Conservation (phyloP, 1,140 invertebrate species). For the Atta colombica region DNA sequence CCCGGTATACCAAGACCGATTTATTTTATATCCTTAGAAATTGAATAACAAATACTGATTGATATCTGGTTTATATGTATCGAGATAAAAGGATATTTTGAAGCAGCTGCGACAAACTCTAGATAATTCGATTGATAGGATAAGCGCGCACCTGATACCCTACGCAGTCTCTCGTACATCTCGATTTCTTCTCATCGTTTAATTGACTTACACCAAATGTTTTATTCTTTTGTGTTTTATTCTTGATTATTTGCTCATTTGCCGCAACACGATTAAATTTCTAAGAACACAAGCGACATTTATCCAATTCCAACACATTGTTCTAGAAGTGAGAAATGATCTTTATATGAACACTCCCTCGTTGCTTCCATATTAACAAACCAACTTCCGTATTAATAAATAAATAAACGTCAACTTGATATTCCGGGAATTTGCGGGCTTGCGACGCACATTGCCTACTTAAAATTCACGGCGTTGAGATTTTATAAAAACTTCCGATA, state of each 20-base stretch:
- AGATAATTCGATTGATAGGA: conserved; percentile 63
- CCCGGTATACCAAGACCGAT: background rate
- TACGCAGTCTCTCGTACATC: conserved; percentile 27
- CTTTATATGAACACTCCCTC: background rate
- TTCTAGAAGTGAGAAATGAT: background rate
- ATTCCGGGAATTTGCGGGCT: conserved; percentile 16
- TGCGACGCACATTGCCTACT: background rate
- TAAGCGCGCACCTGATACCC: conserved; percentile 55
- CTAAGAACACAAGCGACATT: conserved; percentile 24
- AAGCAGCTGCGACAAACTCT: conserved; percentile 48
- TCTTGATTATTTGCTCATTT: conserved; percentile 43
- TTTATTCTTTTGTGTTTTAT: conserved; percentile 18
- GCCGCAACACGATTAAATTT: conserved; percentile 50
- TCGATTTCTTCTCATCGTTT: conserved; percentile 54
- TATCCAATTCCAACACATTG: background rate
- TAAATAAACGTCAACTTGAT: conserved; percentile 28
- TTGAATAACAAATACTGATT: conserved; percentile 36
- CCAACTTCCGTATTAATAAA: background rate
- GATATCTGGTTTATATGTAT: conserved; percentile 43
- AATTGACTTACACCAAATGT: conserved; percentile 59
- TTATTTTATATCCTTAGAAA: conserved; percentile 1
- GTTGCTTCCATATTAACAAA: background rate
- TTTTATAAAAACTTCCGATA: conserved; percentile 32
- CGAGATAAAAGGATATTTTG: conserved; percentile 45
- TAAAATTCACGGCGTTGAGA: conserved; percentile 35